A percentile compares a stretch with the other conserved stretches of the same genome.
phyloP scores from a whole-genome alignment of 2,888 invertebrate species.

The Cryptus armator region DNA sequence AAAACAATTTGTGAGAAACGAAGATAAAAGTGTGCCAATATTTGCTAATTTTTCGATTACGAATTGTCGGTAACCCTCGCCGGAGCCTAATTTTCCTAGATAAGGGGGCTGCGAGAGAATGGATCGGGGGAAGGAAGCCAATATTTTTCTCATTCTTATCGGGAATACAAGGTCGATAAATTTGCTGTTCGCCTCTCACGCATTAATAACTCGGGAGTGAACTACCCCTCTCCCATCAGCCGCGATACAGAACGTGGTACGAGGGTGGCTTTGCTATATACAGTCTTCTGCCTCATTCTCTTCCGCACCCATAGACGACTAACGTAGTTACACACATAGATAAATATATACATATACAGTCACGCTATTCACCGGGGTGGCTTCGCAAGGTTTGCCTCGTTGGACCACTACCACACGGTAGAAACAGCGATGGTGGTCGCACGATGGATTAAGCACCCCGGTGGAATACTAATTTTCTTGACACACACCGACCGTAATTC shows the following conservation, averaged over 20 bases:
- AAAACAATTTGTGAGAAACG: too few relatives aligned
- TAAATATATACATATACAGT: neutral
- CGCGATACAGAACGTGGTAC: conserved; percentile 11
- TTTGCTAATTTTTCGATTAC: too few relatives aligned
- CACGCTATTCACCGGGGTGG: conserved; percentile 55
- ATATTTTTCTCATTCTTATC: conserved; percentile 13
- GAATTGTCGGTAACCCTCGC: too few relatives aligned
- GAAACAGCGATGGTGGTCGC: conserved; percentile 23
- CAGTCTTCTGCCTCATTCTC: conserved; percentile 7
- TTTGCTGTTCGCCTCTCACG: neutral
- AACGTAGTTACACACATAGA: neutral
- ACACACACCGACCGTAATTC: conserved; percentile 68
- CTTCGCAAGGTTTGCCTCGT: conserved; percentile 20
- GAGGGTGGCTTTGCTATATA: conserved; percentile 15
- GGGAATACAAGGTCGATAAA: neutral
- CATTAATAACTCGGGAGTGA: conserved; percentile 17
- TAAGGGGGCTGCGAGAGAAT: too few relatives aligned
- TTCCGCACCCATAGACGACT: neutral
- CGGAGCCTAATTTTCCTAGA: too few relatives aligned
- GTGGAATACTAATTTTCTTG: conserved; percentile 76
- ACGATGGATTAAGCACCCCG: conserved; percentile 53
- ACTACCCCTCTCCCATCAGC: neutral
- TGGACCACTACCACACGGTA: conserved; percentile 10
- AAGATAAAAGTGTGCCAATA: too few relatives aligned
- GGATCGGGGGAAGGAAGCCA: too few relatives aligned